A percentile compares a stretch with the other conserved stretches of the same genome.
Evolutionary conservation across 1,140 invertebrate genomes (phyloP).

Genomic region (Tetragnatha versicolor): DNA sequence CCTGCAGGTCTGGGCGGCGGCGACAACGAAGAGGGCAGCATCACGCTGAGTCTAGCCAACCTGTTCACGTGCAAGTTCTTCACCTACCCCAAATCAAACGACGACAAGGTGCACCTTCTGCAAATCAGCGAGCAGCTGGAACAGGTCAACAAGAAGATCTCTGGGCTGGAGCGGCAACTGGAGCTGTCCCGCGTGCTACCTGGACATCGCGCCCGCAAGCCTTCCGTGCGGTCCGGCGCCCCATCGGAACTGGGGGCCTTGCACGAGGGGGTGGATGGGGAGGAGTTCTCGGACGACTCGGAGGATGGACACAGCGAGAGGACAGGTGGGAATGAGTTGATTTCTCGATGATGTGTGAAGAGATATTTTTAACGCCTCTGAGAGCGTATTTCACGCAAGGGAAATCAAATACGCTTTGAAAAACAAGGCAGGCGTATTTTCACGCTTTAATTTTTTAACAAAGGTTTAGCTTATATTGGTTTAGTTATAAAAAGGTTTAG

Average conservation of each 20-base stretch:
- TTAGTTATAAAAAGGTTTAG: too few species aligned
- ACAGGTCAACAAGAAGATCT: slow-evolving; percentile 72
- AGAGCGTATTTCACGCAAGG: too few species aligned
- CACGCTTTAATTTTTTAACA: too few species aligned
- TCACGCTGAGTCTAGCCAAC: slow-evolving; percentile 88
- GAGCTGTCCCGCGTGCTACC: slow-evolving; percentile 17
- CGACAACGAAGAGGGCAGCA: slow-evolving; percentile 84
- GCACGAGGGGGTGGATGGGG: slow-evolving; percentile 43
- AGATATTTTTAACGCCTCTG: too few species aligned
- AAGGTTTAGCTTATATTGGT: too few species aligned
- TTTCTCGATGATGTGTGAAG: too few species aligned
- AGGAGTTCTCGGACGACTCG: slow-evolving; percentile 45
- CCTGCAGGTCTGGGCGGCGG: slow-evolving; percentile 27
- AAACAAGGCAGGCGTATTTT: too few species aligned
- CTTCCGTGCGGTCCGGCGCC: slow-evolving; percentile 23
- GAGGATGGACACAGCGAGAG: slow-evolving; percentile 32
- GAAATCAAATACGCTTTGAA: too few species aligned
- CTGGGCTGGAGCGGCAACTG: slow-evolving; percentile 10
- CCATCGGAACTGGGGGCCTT: slow-evolving; percentile 16
- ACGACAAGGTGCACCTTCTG: slow-evolving; percentile 85
- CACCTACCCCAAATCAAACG: slow-evolving; percentile 85
- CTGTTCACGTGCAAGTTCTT: slow-evolving; percentile 90
- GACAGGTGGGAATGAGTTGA: not conserved
- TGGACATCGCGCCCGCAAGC: not conserved
- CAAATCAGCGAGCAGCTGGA: slow-evolving; percentile 87